Conservation (phyloP, 2,888 invertebrate species). For the Atrina japonica region DNA sequence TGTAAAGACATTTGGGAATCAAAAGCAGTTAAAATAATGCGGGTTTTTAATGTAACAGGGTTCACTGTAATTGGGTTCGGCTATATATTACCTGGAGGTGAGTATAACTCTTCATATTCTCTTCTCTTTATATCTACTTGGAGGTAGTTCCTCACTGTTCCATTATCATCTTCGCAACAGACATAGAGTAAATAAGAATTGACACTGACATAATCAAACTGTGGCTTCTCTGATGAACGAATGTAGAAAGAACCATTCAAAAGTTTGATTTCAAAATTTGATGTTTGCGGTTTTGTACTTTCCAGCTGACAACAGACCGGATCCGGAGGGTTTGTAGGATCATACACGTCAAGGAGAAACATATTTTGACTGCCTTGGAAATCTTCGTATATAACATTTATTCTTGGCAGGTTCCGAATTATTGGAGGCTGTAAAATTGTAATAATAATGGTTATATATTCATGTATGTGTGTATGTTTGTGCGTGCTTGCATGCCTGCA, state of each 20-base stretch:
- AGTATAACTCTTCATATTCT: background rate
- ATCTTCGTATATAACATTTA: constrained; percentile 1
- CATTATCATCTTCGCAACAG: constrained; percentile 21
- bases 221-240: background rate
- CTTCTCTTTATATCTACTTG: constrained; percentile 10
- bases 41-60: too few species aligned
- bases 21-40: too few species aligned
- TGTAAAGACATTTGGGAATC: too few species aligned
- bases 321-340: constrained; percentile 14
- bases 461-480: too few species aligned
- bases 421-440: constrained; percentile 16
- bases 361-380: background rate
- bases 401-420: constrained; percentile 9
- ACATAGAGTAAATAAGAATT: constrained; percentile 23
- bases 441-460: too few species aligned
- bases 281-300: constrained; percentile 12
- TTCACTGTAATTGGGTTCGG: too few species aligned
- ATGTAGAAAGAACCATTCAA: constrained; percentile 9
- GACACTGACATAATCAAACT: background rate
- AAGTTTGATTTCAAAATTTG: constrained; percentile 11
- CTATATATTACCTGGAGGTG: constrained; percentile 22
- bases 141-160: background rate
- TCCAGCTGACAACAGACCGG: constrained; percentile 16
- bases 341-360: constrained; percentile 5
- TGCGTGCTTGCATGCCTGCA: too few species aligned